phyloP scores from a whole-genome alignment of 2,888 invertebrate genomes.

The Mythimna vitellina region DNA sequence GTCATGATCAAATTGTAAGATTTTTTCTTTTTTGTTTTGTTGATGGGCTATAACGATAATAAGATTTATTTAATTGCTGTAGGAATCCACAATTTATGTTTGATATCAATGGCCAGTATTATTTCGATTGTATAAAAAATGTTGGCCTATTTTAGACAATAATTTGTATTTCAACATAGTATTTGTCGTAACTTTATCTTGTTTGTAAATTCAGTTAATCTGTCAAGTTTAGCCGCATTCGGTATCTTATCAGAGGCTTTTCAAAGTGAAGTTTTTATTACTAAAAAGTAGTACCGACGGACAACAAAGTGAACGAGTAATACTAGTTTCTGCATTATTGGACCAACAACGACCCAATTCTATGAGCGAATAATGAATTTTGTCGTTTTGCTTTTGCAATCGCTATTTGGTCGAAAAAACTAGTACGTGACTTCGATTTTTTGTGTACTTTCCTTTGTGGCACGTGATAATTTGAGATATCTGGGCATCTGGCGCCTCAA shows the following conservation, averaged over 20 bases:
- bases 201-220: slow-evolving; percentile 23
- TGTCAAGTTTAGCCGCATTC: slow-evolving; percentile 21
- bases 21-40: slow-evolving; percentile 3
- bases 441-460: slow-evolving; percentile 31
- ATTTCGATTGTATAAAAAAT: not conserved
- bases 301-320: slow-evolving; percentile 67
- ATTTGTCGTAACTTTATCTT: slow-evolving; percentile 11
- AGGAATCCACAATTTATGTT: slow-evolving; percentile 1
- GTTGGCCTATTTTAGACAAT: not conserved
- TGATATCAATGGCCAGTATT: slow-evolving; percentile 11
- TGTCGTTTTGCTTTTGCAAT: slow-evolving; percentile 68
- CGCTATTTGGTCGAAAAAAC: slow-evolving; percentile 58
- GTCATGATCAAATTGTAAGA: not conserved
- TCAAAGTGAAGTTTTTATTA: slow-evolving; percentile 47
- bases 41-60: not conserved
- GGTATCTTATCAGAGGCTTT: slow-evolving; percentile 41
- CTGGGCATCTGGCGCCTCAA: slow-evolving; percentile 17
- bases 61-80: slow-evolving; percentile 6
- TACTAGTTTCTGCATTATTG: slow-evolving; percentile 70
- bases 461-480: slow-evolving; percentile 28
- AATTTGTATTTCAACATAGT: slow-evolving; percentile 3
- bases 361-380: slow-evolving; percentile 65
- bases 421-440: slow-evolving; percentile 35
- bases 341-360: slow-evolving; percentile 67
- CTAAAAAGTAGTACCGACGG: slow-evolving; percentile 32